These are phyloP conservation scores for Synanthedon formicaeformis DNA, from an alignment of 2,888 invertebrate species.

Conservation along the genomic window DNA sequence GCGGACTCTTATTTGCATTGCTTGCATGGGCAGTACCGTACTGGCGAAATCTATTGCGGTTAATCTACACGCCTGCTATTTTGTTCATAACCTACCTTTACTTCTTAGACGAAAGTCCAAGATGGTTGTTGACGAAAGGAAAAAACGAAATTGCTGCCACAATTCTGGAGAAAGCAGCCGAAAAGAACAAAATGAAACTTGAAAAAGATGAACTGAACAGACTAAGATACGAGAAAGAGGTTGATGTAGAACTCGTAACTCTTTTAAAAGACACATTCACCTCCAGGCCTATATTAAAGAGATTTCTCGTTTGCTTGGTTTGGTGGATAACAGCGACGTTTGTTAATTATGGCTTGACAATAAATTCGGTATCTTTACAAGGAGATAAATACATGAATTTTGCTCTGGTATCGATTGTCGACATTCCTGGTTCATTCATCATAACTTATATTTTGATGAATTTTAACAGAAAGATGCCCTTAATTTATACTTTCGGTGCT, in stretches of 20 bases:
- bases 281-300: constrained; percentile 32
- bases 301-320: constrained; percentile 44
- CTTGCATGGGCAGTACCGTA: constrained; percentile 71
- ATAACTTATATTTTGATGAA: constrained; percentile 26
- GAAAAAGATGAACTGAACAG: constrained; percentile 2
- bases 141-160: constrained; percentile 66
- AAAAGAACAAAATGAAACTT: constrained; percentile 11
- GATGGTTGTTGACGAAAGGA: constrained; percentile 75
- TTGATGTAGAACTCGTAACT: neutral
- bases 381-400: constrained; percentile 2
- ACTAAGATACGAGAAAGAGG: constrained; percentile 1
- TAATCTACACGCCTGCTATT: constrained; percentile 74
- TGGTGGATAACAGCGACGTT: constrained; percentile 34
- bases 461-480: constrained; percentile 45
- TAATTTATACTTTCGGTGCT: constrained; percentile 58
- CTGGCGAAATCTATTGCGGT: constrained; percentile 72
- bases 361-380: constrained; percentile 2
- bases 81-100: constrained; percentile 71
- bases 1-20: constrained; percentile 70
- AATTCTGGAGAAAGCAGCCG: constrained; percentile 67
- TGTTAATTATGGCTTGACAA: constrained; percentile 1
- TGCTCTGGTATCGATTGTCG: neutral
- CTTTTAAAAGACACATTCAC: constrained; percentile 31
- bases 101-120: constrained; percentile 72
- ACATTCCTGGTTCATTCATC: constrained; percentile 1